These are phyloP conservation scores for Lemur catta DNA, from an alignment of 2,797 vertebrate species.

Conservation along the genomic window DNA sequence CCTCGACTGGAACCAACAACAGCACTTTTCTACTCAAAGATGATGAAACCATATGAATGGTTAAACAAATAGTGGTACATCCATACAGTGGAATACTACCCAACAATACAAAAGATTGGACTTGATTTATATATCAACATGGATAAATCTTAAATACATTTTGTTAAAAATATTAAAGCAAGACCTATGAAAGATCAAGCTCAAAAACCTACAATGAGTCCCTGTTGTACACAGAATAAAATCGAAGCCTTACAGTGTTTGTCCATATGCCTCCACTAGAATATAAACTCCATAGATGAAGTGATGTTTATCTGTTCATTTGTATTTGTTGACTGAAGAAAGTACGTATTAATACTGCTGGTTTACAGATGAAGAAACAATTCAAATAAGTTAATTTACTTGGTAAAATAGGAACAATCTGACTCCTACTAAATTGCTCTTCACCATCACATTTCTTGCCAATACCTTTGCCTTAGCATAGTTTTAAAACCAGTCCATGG, in stretches of 20 bases:
- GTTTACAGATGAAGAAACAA: not conserved
- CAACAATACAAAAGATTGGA: not conserved
- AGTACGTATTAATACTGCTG: not conserved
- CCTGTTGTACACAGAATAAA: not conserved
- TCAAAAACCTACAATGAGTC: not conserved
- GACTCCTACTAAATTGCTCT: not conserved
- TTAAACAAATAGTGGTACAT: not conserved
- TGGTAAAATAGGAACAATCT: not conserved
- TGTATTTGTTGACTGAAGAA: slow-evolving; percentile 5
- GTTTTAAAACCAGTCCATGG: not conserved
- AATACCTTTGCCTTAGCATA: not conserved
- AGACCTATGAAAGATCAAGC: not conserved
- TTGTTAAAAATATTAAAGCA: slow-evolving; percentile 22
- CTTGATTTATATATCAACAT: not conserved
- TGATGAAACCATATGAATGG: not conserved
- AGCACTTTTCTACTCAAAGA: no score
- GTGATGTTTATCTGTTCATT: not conserved
- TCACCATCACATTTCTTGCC: not conserved
- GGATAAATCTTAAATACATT: not conserved
- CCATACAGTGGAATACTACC: not conserved
- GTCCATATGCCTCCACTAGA: not conserved
- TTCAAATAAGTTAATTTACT: not conserved
- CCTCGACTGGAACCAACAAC: not conserved
- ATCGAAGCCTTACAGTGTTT: not conserved
- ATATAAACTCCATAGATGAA: not conserved